Evolutionary conservation across 2,797 vertebrate genomes (phyloP).

Genomic region (Enoplosus armatus): DNA sequence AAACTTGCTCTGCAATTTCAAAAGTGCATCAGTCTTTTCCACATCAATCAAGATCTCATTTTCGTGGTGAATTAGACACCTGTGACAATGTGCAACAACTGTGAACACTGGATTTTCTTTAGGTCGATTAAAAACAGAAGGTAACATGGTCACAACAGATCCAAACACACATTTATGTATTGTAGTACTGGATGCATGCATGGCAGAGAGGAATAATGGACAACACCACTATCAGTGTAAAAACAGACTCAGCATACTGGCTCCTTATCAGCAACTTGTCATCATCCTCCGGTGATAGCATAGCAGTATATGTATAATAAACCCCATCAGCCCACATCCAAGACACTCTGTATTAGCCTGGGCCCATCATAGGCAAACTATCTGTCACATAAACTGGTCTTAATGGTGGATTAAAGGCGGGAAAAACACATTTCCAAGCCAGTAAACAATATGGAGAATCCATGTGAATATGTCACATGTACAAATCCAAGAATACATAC

Average conservation of each 20-base stretch:
- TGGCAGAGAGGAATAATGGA: background rate
- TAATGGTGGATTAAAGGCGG: background rate
- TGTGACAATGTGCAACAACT: background rate
- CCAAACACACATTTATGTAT: background rate
- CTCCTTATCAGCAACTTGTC: constrained; percentile 46
- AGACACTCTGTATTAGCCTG: background rate
- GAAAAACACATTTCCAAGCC: background rate
- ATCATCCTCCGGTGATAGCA: background rate
- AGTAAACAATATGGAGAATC: background rate
- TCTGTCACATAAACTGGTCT: constrained; percentile 2
- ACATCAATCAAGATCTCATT: background rate
- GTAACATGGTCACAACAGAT: background rate
- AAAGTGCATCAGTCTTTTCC: background rate
- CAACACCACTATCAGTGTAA: constrained; percentile 31
- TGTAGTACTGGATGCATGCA: background rate
- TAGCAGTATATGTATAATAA: background rate
- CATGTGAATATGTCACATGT: background rate
- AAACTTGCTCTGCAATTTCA: constrained; percentile 39
- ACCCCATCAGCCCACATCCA: constrained; percentile 6
- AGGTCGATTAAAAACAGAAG: background rate
- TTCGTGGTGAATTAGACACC: background rate
- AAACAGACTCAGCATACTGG: constrained; percentile 41
- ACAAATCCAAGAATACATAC: background rate
- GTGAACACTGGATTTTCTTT: background rate
- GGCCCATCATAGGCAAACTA: background rate